Conservation (phyloP, 1,140 invertebrate genomes). For the Dufourea novaeangliae region DNA sequence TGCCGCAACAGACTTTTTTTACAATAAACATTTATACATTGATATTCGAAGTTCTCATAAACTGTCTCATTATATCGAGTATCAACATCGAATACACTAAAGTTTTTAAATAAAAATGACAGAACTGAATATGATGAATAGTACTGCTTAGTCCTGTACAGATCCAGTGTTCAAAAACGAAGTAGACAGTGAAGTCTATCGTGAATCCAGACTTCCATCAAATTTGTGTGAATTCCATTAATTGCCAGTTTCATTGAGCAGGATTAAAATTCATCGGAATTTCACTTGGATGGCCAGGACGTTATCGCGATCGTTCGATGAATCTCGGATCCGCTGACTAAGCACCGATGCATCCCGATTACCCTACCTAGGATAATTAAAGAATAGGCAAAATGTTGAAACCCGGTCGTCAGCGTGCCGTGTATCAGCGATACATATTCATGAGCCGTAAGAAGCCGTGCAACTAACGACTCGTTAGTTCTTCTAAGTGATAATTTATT, state of each 20-base stretch:
- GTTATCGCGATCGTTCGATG: constrained; percentile 13
- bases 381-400: constrained; percentile 63
- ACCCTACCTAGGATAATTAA: constrained; percentile 46
- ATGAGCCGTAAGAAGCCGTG: constrained; percentile 68
- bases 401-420: constrained; percentile 41
- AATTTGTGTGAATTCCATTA: neutral
- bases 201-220: neutral
- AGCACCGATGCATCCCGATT: constrained; percentile 21
- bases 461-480: constrained; percentile 71
- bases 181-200: neutral
- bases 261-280: constrained; percentile 10
- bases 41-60: too few relatives aligned
- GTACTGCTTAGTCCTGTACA: neutral
- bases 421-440: constrained; percentile 65
- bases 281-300: neutral
- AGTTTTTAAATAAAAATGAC: too few relatives aligned
- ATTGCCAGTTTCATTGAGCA: neutral
- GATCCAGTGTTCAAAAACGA: neutral
- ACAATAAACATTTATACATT: too few relatives aligned
- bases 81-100: too few relatives aligned
- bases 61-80: too few relatives aligned
- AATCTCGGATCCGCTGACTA: constrained; percentile 7
- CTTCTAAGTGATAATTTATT: constrained; percentile 75
- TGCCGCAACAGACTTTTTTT: too few relatives aligned
- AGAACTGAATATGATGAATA: neutral